Evolutionary conservation across 2,888 invertebrate genomes (phyloP).

Genomic region (Cylindroiulus punctatus): DNA sequence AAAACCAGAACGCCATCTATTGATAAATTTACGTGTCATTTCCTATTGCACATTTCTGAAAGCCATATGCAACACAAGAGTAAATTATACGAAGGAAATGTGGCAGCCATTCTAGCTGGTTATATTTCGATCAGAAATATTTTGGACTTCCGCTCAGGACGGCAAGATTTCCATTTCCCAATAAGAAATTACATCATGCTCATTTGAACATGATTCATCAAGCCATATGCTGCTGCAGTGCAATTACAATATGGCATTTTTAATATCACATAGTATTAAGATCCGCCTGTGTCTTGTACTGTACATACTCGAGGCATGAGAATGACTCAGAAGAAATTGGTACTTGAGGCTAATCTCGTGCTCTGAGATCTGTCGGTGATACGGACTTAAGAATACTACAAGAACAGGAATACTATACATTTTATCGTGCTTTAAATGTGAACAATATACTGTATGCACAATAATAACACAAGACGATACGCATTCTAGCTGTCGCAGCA

Average conservation of each 20-base stretch:
- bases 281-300: too few relatives aligned
- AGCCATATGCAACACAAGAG: not conserved
- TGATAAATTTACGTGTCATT: not conserved
- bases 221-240: not conserved
- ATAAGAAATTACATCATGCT: not conserved
- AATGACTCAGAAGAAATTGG: not conserved
- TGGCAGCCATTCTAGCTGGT: not conserved
- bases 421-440: too few relatives aligned
- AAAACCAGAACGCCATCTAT: not conserved
- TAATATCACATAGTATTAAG: not conserved
- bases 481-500: too few relatives aligned
- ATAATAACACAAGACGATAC: too few relatives aligned
- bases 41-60: not conserved
- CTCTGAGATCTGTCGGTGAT: too few relatives aligned
- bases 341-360: too few relatives aligned
- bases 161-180: not conserved
- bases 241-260: not conserved
- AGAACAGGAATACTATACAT: too few relatives aligned
- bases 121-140: not conserved
- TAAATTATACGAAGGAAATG: not conserved
- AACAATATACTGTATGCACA: too few relatives aligned
- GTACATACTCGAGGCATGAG: too few relatives aligned
- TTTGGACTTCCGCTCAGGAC: not conserved
- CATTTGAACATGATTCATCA: not conserved
- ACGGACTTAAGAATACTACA: too few relatives aligned